These are phyloP conservation scores for Omphaloscelis lunosa DNA, from an alignment of 2,888 invertebrate species.

Conservation along the genomic window DNA sequence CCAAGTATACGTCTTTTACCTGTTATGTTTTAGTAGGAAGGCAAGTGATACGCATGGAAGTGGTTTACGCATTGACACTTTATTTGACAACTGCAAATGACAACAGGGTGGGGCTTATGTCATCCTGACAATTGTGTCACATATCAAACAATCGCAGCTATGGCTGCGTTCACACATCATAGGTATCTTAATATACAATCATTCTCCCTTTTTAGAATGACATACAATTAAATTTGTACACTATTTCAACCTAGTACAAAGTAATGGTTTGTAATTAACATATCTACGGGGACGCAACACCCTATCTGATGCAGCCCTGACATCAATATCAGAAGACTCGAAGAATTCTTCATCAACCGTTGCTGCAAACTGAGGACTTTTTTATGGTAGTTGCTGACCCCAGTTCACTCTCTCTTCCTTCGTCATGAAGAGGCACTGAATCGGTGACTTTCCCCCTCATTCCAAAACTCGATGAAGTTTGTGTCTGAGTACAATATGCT, in stretches of 20 bases:
- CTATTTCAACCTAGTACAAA: background rate
- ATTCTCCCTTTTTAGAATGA: background rate
- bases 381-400: background rate
- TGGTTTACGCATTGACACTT: background rate
- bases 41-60: background rate
- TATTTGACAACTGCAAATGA: background rate
- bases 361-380: background rate
- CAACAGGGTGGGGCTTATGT: background rate
- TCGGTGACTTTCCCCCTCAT: background rate
- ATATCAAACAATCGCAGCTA: background rate
- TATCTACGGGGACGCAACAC: background rate
- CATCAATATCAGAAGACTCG: background rate
- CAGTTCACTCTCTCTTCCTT: no score
- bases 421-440: background rate
- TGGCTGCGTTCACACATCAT: background rate
- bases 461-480: background rate
- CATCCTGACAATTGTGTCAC: background rate
- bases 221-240: background rate
- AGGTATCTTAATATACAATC: background rate
- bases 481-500: background rate
- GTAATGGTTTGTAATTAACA: background rate
- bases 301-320: constrained; percentile 3
- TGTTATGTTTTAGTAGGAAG: background rate
- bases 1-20: background rate
- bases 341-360: background rate